Conservation (phyloP, 1,140 invertebrate genomes). For the Dendroctonus valens region DNA sequence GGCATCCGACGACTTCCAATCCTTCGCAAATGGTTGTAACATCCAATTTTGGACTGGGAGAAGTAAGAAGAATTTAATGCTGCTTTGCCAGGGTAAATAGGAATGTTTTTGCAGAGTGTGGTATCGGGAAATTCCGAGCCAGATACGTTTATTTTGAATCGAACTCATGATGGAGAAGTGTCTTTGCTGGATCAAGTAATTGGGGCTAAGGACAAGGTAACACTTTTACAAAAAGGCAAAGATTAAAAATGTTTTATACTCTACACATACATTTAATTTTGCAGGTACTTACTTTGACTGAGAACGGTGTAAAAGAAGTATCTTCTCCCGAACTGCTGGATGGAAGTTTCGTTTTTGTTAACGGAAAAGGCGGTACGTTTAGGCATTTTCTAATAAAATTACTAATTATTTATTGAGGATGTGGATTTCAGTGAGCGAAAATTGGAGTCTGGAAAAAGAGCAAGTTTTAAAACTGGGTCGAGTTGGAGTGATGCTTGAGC, state of each 20-base stretch:
- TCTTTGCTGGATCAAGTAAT: constrained; percentile 53
- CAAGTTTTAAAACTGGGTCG: constrained; percentile 55
- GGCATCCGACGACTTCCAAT: constrained; percentile 69
- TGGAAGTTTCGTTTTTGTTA: constrained; percentile 24
- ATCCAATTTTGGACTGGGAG: constrained; percentile 79
- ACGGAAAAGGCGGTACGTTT: constrained; percentile 4
- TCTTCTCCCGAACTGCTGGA: constrained; percentile 42
- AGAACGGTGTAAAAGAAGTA: constrained; percentile 48
- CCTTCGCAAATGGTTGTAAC: constrained; percentile 68
- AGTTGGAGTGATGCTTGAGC: constrained; percentile 62
- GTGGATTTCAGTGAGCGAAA: constrained; percentile 2
- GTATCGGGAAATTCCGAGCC: constrained; percentile 74
- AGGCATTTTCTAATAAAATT: not conserved
- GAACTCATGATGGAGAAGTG: constrained; percentile 53
- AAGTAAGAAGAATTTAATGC: constrained; percentile 54
- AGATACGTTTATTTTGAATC: constrained; percentile 65
- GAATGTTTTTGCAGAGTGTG: constrained; percentile 58
- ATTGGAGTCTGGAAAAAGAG: constrained; percentile 55
- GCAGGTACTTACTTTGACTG: constrained; percentile 52
- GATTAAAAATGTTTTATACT: not conserved
- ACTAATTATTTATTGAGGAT: constrained; percentile 3
- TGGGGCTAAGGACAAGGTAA: constrained; percentile 58
- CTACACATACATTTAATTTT: constrained; percentile 1
- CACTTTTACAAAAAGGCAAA: not conserved
- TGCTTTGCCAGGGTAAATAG: not conserved